Percentiles rank a stretch among this genome's conserved stretches.
phyloP scores from a whole-genome alignment of 1,140 invertebrate species.

The Diplogasteroides magnus region DNA sequence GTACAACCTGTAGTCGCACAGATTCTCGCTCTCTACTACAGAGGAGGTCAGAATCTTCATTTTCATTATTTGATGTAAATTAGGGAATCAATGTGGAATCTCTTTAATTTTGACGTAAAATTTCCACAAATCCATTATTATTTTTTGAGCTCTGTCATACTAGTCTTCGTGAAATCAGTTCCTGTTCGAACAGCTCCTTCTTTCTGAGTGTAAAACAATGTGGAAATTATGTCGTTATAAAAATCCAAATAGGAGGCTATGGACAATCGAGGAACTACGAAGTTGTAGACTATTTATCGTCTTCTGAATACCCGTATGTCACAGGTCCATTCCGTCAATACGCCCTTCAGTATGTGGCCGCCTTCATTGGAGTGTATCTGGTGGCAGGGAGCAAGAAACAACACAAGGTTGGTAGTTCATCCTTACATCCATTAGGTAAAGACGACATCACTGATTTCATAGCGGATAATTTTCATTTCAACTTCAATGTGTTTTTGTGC shows the following conservation, averaged over 20 bases:
- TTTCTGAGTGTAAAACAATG: conserved; percentile 28
- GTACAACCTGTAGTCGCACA: conserved; percentile 48
- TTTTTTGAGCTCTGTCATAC: conserved; percentile 34
- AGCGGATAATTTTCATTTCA: not conserved
- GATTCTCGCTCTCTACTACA: conserved; percentile 48
- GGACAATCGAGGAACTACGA: too few relatives aligned
- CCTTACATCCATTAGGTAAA: not conserved
- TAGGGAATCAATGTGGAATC: not conserved
- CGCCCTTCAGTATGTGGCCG: not conserved
- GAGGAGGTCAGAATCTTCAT: conserved; percentile 34
- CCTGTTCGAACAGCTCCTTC: not conserved
- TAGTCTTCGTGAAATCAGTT: too few relatives aligned
- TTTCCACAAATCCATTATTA: not conserved
- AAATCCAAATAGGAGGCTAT: too few relatives aligned
- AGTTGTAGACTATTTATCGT: not conserved
- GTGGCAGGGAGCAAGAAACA: not conserved
- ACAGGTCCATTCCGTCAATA: not conserved
- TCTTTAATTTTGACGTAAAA: not conserved
- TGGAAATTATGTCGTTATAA: conserved; percentile 12
- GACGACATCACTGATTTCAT: too few relatives aligned
- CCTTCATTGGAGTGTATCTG: not conserved
- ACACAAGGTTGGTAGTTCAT: not conserved
- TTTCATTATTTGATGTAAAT: conserved; percentile 16
- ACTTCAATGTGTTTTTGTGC: conserved; percentile 17
- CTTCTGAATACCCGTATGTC: not conserved